Evolutionary conservation across 2,113 vertebrate genomes (phyloP).

Genomic region (Petromus typicus): DNA sequence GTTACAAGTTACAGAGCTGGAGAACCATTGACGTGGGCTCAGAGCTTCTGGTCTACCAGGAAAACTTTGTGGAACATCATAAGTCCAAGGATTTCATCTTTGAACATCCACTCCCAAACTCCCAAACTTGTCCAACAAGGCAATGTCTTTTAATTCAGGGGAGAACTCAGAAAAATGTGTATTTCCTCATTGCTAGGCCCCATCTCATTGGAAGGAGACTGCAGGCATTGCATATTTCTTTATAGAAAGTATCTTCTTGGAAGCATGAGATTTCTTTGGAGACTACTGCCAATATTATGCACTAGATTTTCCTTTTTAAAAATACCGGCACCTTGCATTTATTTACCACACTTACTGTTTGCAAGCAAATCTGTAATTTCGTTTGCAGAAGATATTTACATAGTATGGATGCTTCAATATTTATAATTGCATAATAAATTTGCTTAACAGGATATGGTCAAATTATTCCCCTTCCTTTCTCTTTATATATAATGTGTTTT

Average conservation of each 20-base stretch:
- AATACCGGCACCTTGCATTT: slow-evolving; percentile 68
- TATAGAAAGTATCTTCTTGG: not conserved
- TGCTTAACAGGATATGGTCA: slow-evolving; percentile 48
- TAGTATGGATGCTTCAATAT: slow-evolving; percentile 41
- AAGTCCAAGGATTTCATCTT: not conserved
- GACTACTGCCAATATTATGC: slow-evolving; percentile 15
- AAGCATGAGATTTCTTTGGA: slow-evolving; percentile 47
- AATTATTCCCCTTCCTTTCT: not conserved
- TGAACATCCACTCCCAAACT: not conserved
- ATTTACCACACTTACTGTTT: slow-evolving; percentile 59
- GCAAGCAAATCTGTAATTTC: slow-evolving; percentile 64
- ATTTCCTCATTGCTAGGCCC: not conserved
- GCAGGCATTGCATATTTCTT: slow-evolving; percentile 4
- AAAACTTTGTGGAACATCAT: not conserved
- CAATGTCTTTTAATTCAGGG: slow-evolving; percentile 8
- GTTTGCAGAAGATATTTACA: slow-evolving; percentile 64
- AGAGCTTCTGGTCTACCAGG: not conserved
- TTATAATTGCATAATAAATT: slow-evolving; percentile 41
- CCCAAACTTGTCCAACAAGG: not conserved
- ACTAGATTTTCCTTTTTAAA: slow-evolving; percentile 19
- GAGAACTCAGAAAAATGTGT: not conserved
- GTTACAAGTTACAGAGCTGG: not conserved
- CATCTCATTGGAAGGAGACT: not conserved
- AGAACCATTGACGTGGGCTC: not conserved
- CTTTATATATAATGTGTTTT: slow-evolving; percentile 30